Evolutionary conservation across 2,113 vertebrate species (phyloP).

Genomic region (Nesoenas mayeri): DNA sequence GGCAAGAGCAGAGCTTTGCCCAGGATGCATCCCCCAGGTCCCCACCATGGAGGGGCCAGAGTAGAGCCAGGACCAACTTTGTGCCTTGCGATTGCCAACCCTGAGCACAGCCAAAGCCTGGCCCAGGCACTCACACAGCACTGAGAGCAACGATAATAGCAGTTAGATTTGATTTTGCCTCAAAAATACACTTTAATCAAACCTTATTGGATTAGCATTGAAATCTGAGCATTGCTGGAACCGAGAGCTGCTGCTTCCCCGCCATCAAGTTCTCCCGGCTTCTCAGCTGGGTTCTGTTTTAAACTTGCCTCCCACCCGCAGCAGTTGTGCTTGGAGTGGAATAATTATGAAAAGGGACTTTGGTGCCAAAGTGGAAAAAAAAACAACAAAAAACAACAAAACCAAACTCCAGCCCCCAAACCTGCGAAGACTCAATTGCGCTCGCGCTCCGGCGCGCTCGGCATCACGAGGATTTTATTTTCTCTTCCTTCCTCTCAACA

Average conservation of each 20-base stretch:
- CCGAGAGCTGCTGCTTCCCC: neutral
- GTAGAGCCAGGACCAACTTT: neutral
- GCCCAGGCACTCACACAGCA: neutral
- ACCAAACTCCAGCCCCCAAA: neutral
- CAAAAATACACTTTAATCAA: neutral
- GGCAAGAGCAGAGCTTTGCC: neutral
- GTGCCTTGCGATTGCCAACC: fast-evolving
- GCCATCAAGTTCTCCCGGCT: neutral
- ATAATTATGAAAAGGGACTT: neutral
- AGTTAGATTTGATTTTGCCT: neutral
- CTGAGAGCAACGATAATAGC: neutral
- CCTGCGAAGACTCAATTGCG: fast-evolving
- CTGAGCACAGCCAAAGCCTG: neutral
- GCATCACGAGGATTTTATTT: neutral
- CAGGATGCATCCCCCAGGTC: neutral
- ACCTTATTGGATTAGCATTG: neutral
- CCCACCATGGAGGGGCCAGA: fast-evolving
- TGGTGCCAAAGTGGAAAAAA: neutral
- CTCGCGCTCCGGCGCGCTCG: neutral
- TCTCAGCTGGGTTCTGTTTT: neutral
- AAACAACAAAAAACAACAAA: neutral
- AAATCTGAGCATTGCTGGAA: neutral
- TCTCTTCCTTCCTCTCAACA: neutral
- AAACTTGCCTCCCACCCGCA: neutral
- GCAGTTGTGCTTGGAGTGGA: neutral